A percentile compares a stretch with the other conserved stretches of the same genome.
Conservation (phyloP, 2,113 vertebrate species). For the Pipra filicauda region DNA sequence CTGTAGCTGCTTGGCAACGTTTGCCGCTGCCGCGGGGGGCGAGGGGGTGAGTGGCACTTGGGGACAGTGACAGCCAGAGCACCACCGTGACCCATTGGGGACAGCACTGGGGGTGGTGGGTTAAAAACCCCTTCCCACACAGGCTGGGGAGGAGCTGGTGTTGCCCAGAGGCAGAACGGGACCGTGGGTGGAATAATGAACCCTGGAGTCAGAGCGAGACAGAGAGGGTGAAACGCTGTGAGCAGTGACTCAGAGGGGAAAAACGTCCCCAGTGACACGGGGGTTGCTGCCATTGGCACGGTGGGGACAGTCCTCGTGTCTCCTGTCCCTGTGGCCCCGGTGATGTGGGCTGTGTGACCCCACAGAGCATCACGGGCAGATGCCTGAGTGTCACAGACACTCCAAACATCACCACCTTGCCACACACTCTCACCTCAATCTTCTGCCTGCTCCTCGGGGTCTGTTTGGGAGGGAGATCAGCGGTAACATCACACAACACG, state of each 20-base stretch:
- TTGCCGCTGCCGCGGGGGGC: neutral
- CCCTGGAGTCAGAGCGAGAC: neutral
- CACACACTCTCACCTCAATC: neutral
- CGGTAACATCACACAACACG: fast-evolving
- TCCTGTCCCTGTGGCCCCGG: neutral
- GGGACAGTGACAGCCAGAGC: neutral
- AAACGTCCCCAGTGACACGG: fast-evolving
- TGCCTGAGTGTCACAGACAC: neutral
- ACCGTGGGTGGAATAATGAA: neutral
- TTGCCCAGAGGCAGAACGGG: neutral
- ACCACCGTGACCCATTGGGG: fast-evolving
- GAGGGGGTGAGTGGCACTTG: neutral
- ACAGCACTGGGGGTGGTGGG: fast-evolving
- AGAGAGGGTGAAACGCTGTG: fast-evolving
- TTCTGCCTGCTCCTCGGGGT: neutral
- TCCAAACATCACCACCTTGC: neutral
- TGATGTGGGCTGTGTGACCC: neutral
- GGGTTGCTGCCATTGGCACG: fast-evolving
- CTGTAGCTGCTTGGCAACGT: neutral
- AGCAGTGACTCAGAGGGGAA: neutral
- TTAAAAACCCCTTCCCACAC: neutral
- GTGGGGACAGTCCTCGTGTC: neutral
- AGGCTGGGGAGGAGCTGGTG: neutral
- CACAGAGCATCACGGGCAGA: neutral
- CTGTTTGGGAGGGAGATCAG: neutral